These are phyloP conservation scores for Anarsia innoxiella DNA, from an alignment of 2,888 invertebrate species.

Conservation along the genomic window DNA sequence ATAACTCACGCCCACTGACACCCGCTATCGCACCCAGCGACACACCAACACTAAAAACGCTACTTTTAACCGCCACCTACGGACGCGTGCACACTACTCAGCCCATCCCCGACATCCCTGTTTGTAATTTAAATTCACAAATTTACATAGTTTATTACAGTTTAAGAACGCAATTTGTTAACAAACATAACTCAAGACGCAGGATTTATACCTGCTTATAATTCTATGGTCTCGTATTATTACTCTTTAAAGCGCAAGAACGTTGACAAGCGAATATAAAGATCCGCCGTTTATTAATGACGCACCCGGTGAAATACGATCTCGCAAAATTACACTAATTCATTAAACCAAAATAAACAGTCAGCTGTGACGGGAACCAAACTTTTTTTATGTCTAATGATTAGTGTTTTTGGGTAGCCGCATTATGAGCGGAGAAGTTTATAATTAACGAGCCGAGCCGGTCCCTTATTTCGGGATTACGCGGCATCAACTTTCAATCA, in stretches of 20 bases:
- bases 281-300: constrained; percentile 3
- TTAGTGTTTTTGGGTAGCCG: constrained; percentile 22
- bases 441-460: constrained; percentile 29
- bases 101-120: constrained; percentile 23
- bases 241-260: not conserved
- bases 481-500: too few relatives aligned
- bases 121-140: constrained; percentile 61
- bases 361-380: constrained; percentile 9
- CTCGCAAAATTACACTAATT: constrained; percentile 18
- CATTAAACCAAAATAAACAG: constrained; percentile 25
- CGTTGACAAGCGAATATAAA: not conserved
- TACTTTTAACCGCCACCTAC: constrained; percentile 40
- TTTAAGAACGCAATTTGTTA: constrained; percentile 62
- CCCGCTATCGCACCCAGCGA: constrained; percentile 33
- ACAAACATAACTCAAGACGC: constrained; percentile 34
- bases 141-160: constrained; percentile 64
- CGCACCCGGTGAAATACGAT: constrained; percentile 2
- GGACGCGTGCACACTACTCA: constrained; percentile 8
- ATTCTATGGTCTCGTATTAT: constrained; percentile 22
- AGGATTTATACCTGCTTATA: constrained; percentile 38
- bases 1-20: constrained; percentile 50
- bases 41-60: constrained; percentile 35
- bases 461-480: not conserved
- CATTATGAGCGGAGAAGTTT: constrained; percentile 32
- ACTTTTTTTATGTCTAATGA: constrained; percentile 15